Evolutionary conservation across 2,888 invertebrate species (phyloP).

Genomic region (Lacanobia wlatinum): DNA sequence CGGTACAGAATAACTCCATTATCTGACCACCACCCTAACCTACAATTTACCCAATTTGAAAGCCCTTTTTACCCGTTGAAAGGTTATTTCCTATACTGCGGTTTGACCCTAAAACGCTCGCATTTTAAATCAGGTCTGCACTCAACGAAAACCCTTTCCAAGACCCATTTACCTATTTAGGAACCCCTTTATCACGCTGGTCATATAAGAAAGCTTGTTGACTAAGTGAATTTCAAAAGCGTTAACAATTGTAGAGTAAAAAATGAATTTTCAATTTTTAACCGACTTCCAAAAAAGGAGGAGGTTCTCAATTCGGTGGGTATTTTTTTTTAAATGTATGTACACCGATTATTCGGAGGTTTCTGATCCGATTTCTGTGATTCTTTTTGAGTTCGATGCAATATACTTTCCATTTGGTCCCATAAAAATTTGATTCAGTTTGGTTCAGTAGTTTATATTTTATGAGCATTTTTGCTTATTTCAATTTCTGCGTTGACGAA

Average conservation of each 20-base stretch:
- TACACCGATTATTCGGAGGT: too few relatives aligned
- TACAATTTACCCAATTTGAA: constrained; percentile 38
- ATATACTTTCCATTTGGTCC: too few relatives aligned
- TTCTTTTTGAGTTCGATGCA: too few relatives aligned
- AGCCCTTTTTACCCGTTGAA: constrained; percentile 40
- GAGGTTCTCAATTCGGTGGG: too few relatives aligned
- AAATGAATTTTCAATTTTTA: too few relatives aligned
- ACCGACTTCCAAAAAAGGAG: too few relatives aligned
- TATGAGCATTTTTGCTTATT: too few relatives aligned
- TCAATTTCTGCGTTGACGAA: too few relatives aligned
- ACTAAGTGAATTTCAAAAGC: constrained; percentile 30
- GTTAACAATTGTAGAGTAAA: background rate
- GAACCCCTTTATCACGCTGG: background rate
- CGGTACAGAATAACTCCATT: constrained; percentile 54
- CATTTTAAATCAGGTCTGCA: constrained; percentile 46
- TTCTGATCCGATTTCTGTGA: too few relatives aligned
- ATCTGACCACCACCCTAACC: constrained; percentile 33
- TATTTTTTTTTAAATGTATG: too few relatives aligned
- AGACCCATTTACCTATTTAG: constrained; percentile 28
- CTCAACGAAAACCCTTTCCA: constrained; percentile 33
- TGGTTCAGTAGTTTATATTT: too few relatives aligned
- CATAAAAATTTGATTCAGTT: too few relatives aligned
- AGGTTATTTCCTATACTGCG: constrained; percentile 42
- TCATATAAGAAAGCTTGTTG: constrained; percentile 4
- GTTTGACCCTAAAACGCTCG: constrained; percentile 45